Evolutionary conservation across 2,797 vertebrate species (phyloP), one percentile per base, ranked within the genome.

Genomic region (Cirrhinus molitorella): DNA sequence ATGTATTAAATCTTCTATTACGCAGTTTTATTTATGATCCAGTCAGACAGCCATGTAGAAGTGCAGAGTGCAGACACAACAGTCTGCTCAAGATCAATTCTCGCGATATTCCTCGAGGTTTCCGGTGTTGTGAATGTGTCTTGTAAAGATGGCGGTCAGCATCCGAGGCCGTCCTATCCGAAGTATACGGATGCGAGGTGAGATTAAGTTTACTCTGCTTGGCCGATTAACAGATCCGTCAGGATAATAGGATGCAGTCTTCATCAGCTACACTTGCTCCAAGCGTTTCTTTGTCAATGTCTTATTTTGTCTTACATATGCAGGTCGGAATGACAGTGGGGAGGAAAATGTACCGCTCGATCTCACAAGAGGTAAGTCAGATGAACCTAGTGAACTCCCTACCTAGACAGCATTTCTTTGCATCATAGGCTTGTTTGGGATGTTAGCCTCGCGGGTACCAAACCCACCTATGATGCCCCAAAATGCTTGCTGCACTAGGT

Each of bases 251-350:
- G 47, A 87, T n/a, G 63, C 82, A 49, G 63, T 57, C 67, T 79
- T 28, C 80, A 67, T 25, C 66, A 63, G 70, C 37, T 21, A 21
- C 63, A n/a, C 88, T 7, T 90, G 85, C 66, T 19, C 31, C 57
- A 14, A 9, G 3, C 37, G 23, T 72, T 43, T 21, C 53, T 79
- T 79, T 40, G 34, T 67, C 21, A 76, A 12, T 17, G 37, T 66
- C 14, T 59, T 11, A 59, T 82, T 76, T 88, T 88, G 85, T 92
- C 85, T 89, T 93, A 23, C 91, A 92, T 90, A 91, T 89, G 89
- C 96, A 99, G 98, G 97, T 95, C 97, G 98, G 92, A 99, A 99
- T 96, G 98, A 99, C 96, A 99, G 97, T 94, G 97, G 98, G 91
- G 98, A 99, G 91, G 98, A 99, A 94, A 99, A 99, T 93, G 98